Conservation (phyloP, 2,797 vertebrate genomes). For the Cossypha heuglini region DNA sequence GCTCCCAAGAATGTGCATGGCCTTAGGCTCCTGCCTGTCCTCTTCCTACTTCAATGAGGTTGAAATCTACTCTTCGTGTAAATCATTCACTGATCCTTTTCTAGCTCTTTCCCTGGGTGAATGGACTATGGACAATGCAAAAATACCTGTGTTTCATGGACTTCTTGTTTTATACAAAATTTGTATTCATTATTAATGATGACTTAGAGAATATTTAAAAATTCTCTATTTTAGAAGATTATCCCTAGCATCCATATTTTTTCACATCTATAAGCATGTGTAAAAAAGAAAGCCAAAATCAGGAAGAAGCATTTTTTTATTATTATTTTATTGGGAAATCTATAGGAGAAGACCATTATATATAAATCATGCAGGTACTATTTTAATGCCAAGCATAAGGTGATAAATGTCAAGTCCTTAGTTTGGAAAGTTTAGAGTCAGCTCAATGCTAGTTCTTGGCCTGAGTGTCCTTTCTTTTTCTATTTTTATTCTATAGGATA, state of each 20-base stretch:
- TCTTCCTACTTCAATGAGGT: background rate
- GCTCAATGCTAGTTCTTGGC: background rate
- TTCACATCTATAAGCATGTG: fast-evolving
- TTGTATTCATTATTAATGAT: background rate
- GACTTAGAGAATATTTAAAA: background rate
- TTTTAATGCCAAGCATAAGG: background rate
- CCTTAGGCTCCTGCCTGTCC: background rate
- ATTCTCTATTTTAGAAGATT: background rate
- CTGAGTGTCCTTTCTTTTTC: background rate
- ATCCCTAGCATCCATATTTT: background rate
- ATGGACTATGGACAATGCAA: background rate
- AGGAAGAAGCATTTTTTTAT: background rate
- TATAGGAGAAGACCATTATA: background rate
- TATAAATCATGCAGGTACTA: background rate
- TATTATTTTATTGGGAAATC: background rate
- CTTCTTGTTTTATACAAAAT: background rate
- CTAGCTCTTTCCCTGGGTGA: background rate
- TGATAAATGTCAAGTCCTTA: background rate
- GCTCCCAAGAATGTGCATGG: background rate
- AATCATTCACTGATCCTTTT: background rate
- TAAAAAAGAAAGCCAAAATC: background rate
- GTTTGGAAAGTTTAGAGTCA: background rate
- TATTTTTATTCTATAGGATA: background rate
- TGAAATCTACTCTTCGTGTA: background rate
- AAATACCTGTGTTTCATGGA: background rate